These are phyloP conservation scores for Origma solitaria DNA, from an alignment of 2,113 vertebrate species.

Conservation along the genomic window DNA sequence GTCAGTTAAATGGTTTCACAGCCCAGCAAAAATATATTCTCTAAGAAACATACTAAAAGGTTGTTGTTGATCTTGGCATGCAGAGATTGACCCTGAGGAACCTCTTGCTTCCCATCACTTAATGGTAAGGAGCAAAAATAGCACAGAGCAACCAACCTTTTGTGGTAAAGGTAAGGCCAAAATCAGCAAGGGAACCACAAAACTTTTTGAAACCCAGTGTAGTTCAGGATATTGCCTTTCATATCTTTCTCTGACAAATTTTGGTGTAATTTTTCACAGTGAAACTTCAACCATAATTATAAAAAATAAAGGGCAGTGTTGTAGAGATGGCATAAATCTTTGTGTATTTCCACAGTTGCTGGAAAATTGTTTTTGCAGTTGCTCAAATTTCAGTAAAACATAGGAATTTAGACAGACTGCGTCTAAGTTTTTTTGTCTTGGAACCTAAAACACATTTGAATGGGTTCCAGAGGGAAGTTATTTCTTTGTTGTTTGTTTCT, in stretches of 20 bases:
- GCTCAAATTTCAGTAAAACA: neutral
- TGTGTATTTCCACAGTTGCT: neutral
- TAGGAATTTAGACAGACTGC: neutral
- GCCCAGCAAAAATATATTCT: neutral
- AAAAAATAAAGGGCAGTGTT: conserved; percentile 8
- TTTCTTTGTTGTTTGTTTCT: neutral
- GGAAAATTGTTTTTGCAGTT: neutral
- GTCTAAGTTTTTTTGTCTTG: neutral
- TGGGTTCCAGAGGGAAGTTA: neutral
- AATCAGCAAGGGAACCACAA: neutral
- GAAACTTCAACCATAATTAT: neutral
- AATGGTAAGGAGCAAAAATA: neutral
- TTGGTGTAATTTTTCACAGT: neutral
- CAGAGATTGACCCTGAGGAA: neutral
- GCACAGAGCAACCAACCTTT: neutral
- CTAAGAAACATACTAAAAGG: neutral
- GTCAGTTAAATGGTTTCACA: neutral
- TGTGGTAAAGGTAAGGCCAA: conserved; percentile 17
- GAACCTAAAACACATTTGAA: neutral
- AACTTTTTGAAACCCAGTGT: neutral
- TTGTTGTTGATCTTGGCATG: neutral
- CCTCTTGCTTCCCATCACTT: neutral
- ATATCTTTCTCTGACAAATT: neutral
- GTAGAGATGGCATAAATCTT: neutral
- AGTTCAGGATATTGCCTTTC: neutral